Conservation (phyloP, 1,140 invertebrate genomes). For the Rhyzopertha dominica region DNA sequence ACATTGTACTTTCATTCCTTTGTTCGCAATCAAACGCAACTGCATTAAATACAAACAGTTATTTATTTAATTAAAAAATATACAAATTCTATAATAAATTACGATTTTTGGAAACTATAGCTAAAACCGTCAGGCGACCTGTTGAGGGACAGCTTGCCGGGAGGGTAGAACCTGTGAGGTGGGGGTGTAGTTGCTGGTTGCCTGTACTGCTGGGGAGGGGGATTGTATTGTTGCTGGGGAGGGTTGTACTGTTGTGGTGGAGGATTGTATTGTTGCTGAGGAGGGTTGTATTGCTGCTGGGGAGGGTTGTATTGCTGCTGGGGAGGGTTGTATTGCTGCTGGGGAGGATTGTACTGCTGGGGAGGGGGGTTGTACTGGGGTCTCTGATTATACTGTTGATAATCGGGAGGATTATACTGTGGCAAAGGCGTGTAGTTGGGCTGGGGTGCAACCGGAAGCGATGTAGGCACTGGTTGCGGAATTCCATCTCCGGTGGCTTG, state of each 20-base stretch:
- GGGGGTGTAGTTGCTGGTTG: constrained; percentile 57
- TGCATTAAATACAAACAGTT: no score
- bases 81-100: no score
- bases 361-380: constrained; percentile 51
- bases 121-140: constrained; percentile 78
- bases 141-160: constrained; percentile 76
- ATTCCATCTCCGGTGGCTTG: constrained; percentile 74
- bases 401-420: constrained; percentile 59
- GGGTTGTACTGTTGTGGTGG: constrained; percentile 43
- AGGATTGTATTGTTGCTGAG: constrained; percentile 45
- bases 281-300: constrained; percentile 49
- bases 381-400: constrained; percentile 50
- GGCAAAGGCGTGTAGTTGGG: constrained; percentile 53
- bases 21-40: no score
- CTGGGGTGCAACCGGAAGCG: constrained; percentile 56
- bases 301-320: constrained; percentile 40
- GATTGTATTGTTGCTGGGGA: constrained; percentile 44
- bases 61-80: no score
- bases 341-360: constrained; percentile 54
- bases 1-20: no score
- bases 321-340: constrained; percentile 48
- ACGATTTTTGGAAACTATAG: constrained; percentile 69
- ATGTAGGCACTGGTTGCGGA: constrained; percentile 61
- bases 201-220: constrained; percentile 43
- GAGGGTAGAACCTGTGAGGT: constrained; percentile 69